Evolutionary conservation across 1,140 invertebrate genomes (phyloP).

Genomic region (Drosophila guanche): DNA sequence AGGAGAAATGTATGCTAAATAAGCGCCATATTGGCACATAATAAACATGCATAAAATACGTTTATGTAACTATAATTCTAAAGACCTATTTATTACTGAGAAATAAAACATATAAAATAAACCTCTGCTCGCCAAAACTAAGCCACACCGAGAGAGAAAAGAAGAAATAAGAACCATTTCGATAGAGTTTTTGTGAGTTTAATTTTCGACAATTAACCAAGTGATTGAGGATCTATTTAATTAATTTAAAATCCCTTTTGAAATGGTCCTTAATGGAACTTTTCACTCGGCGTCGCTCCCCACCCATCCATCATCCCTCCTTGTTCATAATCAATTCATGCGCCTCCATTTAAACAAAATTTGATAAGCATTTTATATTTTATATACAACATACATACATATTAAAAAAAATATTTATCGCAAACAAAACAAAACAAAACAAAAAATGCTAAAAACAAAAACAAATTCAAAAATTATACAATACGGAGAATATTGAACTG

Average conservation of each 20-base stretch:
- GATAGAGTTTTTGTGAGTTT: too few relatives aligned
- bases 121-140: constrained; percentile 52
- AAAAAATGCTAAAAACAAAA: constrained; percentile 22
- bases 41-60: constrained; percentile 26
- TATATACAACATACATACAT: constrained; percentile 47
- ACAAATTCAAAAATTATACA: constrained; percentile 42
- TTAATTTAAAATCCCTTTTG: too few relatives aligned
- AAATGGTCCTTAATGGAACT: too few relatives aligned
- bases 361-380: constrained; percentile 79
- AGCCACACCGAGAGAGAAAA: too few relatives aligned
- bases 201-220: too few relatives aligned
- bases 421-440: constrained; percentile 11
- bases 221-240: too few relatives aligned
- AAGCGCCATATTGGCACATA: constrained; percentile 71
- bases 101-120: constrained; percentile 31
- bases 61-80: constrained; percentile 5
- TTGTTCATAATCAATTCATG: constrained; percentile 18
- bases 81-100: constrained; percentile 40
- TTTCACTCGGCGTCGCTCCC: background rate
- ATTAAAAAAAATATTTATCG: constrained; percentile 14
- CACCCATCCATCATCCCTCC: background rate
- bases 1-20: constrained; percentile 43
- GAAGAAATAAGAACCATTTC: too few relatives aligned
- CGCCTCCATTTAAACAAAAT: constrained; percentile 47
- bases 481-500: constrained; percentile 77